These are phyloP conservation scores for Synanthedon formicaeformis DNA, from an alignment of 2,888 invertebrate genomes.

Conservation along the genomic window DNA sequence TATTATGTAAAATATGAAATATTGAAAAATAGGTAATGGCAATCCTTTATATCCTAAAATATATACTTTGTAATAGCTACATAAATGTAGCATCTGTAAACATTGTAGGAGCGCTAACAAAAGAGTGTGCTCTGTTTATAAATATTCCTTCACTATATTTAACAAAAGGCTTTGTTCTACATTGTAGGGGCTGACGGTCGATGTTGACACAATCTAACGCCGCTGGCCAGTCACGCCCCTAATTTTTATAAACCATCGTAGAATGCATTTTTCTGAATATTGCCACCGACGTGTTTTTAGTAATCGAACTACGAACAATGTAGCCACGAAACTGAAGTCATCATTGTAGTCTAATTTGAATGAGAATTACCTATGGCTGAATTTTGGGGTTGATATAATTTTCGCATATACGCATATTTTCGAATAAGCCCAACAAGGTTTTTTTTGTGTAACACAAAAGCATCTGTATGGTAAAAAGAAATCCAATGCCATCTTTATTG, in stretches of 20 bases:
- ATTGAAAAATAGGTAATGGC: too few species aligned
- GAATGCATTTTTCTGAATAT: not conserved
- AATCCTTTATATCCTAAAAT: too few species aligned
- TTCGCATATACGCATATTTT: too few species aligned
- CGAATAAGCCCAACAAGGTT: too few species aligned
- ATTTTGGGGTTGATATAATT: too few species aligned
- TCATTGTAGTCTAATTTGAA: too few species aligned
- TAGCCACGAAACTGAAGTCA: not conserved
- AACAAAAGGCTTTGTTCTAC: not conserved
- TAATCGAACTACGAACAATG: not conserved
- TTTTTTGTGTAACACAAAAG: too few species aligned
- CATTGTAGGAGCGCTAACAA: not conserved
- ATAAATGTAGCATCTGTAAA: not conserved
- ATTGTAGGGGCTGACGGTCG: not conserved
- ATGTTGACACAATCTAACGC: not conserved
- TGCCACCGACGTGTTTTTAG: not conserved
- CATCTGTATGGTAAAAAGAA: too few species aligned
- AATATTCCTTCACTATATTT: not conserved
- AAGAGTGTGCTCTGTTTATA: not conserved
- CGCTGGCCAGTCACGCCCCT: not conserved
- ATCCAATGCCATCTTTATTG: too few species aligned
- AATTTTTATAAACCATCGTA: not conserved
- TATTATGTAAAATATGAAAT: too few species aligned
- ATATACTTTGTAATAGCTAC: too few species aligned
- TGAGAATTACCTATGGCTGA: too few species aligned